These are phyloP conservation scores for Polyommatus icarus DNA, from an alignment of 2,888 invertebrate genomes.

Conservation along the genomic window DNA sequence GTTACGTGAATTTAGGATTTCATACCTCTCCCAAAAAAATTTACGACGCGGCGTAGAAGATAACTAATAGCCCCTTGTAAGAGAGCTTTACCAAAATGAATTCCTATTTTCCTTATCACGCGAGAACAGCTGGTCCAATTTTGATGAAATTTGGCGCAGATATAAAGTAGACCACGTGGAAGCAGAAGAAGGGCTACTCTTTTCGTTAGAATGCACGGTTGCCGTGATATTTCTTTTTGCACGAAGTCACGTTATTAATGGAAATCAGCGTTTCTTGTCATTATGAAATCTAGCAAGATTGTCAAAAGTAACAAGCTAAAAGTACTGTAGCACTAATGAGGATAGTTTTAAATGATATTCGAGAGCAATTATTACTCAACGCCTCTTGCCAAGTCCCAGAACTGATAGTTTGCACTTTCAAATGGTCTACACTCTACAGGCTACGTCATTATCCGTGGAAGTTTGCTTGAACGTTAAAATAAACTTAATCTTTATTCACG, in stretches of 20 bases:
- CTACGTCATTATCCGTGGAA: neutral
- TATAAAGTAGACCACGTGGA: no score
- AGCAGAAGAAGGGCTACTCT: no score
- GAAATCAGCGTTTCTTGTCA: neutral
- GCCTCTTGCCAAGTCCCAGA: neutral
- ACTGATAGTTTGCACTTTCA: slow-evolving; percentile 9
- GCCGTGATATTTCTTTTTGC: no score
- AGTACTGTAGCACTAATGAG: neutral
- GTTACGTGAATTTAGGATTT: no score
- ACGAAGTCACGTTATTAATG: neutral
- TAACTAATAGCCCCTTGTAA: no score
- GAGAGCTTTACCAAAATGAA: no score
- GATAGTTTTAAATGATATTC: neutral
- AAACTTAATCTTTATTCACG: neutral
- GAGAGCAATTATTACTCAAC: neutral
- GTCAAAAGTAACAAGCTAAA: neutral
- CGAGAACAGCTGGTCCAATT: no score
- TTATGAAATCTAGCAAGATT: neutral
- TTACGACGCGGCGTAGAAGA: no score
- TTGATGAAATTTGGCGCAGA: no score
- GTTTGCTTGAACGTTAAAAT: neutral
- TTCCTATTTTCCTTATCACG: no score
- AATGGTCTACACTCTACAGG: neutral
- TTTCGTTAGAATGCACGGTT: no score
- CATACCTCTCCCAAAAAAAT: no score